Conservation (phyloP, 2,888 invertebrate species). For the Drosophila mercatorum region DNA sequence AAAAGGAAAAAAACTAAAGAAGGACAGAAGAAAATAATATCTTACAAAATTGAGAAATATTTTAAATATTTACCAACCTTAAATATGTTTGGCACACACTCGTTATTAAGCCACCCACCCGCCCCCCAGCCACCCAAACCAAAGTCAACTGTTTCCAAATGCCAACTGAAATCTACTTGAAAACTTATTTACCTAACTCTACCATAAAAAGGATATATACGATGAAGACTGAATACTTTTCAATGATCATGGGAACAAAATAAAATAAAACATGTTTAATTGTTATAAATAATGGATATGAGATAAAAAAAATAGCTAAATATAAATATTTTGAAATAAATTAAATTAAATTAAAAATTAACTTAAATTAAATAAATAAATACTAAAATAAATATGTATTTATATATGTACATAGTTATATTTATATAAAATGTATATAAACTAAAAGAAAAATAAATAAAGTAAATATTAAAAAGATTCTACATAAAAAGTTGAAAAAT, state of each 20-base stretch:
- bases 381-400: no score
- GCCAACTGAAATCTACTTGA: slow-evolving; percentile 46
- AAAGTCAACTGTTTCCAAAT: slow-evolving; percentile 24
- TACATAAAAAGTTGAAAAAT: no score
- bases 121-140: background rate
- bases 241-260: background rate
- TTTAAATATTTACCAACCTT: slow-evolving; percentile 72
- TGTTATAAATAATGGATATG: background rate
- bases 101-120: slow-evolving; percentile 33
- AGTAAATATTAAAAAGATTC: no score
- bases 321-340: no score
- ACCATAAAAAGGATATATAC: background rate
- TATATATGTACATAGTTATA: no score
- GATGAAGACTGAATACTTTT: slow-evolving; percentile 11
- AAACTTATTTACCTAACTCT: slow-evolving; percentile 52
- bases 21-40: slow-evolving; percentile 20
- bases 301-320: no score
- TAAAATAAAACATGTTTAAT: background rate
- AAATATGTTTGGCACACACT: slow-evolving; percentile 46
- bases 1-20: slow-evolving; percentile 8
- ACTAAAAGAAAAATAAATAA: no score
- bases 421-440: no score
- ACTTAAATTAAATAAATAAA: no score
- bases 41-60: slow-evolving; percentile 61
- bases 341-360: no score